Percentiles rank a stretch among this genome's conserved stretches.
Evolutionary conservation across 2,113 vertebrate species (phyloP).

Genomic region (Phocoena phocoena): DNA sequence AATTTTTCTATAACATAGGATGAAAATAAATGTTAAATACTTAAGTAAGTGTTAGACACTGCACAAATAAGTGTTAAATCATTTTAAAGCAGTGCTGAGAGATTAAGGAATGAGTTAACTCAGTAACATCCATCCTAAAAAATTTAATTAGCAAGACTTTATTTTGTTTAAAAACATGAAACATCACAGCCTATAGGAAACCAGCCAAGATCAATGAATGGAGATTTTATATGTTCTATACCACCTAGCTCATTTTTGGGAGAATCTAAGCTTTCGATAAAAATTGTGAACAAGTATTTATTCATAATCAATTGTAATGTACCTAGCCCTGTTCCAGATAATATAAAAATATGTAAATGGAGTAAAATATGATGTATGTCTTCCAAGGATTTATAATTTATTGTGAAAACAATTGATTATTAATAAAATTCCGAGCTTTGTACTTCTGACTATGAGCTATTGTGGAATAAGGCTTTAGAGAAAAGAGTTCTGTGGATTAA

Average conservation of each 20-base stretch:
- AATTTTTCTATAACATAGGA: slow-evolving; percentile 10
- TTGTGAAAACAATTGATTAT: not conserved
- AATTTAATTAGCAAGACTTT: slow-evolving; percentile 8
- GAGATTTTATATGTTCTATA: not conserved
- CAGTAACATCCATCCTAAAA: not conserved
- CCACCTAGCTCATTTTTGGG: not conserved
- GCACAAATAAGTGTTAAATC: not conserved
- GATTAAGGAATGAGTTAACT: slow-evolving; percentile 12
- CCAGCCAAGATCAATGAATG: not conserved
- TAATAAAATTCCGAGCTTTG: not conserved
- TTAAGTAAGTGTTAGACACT: not conserved
- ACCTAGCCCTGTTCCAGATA: not conserved
- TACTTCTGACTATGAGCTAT: not conserved
- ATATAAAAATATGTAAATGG: not conserved
- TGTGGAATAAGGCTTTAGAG: not conserved
- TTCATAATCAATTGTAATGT: slow-evolving; percentile 31
- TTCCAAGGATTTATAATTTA: slow-evolving; percentile 6
- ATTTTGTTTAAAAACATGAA: slow-evolving; percentile 31
- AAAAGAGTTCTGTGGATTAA: not conserved
- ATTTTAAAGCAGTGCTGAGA: not conserved
- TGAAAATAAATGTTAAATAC: not conserved
- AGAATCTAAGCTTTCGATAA: slow-evolving; percentile 1
- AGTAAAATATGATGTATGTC: not conserved
- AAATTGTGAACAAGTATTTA: not conserved
- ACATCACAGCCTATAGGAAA: not conserved